Evolutionary conservation across 2,797 vertebrate species (phyloP).

Genomic region (Denticeps clupeoides): DNA sequence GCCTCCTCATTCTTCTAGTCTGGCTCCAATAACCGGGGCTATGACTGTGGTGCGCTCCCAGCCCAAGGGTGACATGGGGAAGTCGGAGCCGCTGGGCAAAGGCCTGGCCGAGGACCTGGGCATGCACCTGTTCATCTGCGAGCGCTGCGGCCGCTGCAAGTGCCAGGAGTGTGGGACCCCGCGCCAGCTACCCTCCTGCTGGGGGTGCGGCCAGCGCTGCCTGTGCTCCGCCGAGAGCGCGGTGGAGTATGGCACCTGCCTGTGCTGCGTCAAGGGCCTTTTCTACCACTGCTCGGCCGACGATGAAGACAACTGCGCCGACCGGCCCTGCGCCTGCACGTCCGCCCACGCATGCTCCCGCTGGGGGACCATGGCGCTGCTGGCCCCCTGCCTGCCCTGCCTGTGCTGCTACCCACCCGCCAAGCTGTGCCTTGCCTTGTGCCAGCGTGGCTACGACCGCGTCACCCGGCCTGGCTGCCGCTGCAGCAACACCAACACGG

Average conservation of each 20-base stretch:
- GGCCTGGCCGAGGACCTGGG: conserved; percentile 48
- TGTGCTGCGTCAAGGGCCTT: conserved; percentile 89
- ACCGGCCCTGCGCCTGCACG: conserved; percentile 85
- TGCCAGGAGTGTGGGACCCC: conserved; percentile 77
- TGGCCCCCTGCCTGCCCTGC: conserved; percentile 87
- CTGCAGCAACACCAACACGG: conserved; percentile 91
- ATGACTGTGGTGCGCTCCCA: conserved; percentile 66
- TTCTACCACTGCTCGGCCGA: conserved; percentile 96
- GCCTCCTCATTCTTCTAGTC: conserved; percentile 70
- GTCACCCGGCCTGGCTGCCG: conserved; percentile 84
- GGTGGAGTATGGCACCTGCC: conserved; percentile 84
- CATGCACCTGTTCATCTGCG: conserved; percentile 80
- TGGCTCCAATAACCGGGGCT: conserved; percentile 28
- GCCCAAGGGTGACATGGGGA: conserved; percentile 61
- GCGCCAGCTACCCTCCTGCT: conserved; percentile 82
- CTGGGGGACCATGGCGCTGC: conserved; percentile 81
- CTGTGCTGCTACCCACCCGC: conserved; percentile 96
- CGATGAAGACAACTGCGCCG: conserved; percentile 89
- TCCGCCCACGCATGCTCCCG: conserved; percentile 73
- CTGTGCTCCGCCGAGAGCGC: conserved; percentile 82
- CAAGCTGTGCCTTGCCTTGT: conserved; percentile 83
- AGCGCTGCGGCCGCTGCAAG: conserved; percentile 88
- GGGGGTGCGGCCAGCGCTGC: conserved; percentile 86
- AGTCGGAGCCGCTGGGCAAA: conserved; percentile 71
- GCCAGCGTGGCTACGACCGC: conserved; percentile 77